A percentile compares a stretch with the other conserved stretches of the same genome.
Evolutionary conservation across 2,113 vertebrate genomes (phyloP).

Genomic region (Conger conger): DNA sequence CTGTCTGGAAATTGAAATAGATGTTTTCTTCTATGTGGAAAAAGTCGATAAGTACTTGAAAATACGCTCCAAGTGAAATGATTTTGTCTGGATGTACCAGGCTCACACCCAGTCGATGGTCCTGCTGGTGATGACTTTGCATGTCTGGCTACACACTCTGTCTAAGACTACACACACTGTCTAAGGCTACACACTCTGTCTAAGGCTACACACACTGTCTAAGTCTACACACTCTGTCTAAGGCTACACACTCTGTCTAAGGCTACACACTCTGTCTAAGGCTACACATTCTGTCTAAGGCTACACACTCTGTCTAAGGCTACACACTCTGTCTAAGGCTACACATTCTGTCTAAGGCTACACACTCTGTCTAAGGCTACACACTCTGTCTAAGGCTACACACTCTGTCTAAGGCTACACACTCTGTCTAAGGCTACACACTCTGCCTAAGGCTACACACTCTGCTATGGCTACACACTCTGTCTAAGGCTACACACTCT

Average conservation of each 20-base stretch:
- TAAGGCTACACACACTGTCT: background rate
- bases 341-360: background rate
- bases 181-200: background rate
- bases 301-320: no score
- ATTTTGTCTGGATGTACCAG: background rate
- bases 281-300: no score
- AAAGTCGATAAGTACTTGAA: constrained; percentile 1
- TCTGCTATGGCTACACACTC: background rate
- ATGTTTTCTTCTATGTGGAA: background rate
- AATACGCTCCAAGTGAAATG: background rate
- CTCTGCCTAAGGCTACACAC: background rate
- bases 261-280: background rate
- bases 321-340: background rate
- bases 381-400: background rate
- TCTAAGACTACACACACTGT: background rate
- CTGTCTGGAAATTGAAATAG: background rate
- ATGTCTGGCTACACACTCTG: background rate
- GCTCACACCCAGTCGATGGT: background rate
- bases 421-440: background rate
- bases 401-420: background rate
- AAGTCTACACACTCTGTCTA: background rate
- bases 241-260: background rate
- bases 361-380: background rate
- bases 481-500: background rate
- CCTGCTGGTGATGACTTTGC: background rate